These are phyloP conservation scores for Upupa epops DNA, from an alignment of 2,113 vertebrate species.

Conservation along the genomic window DNA sequence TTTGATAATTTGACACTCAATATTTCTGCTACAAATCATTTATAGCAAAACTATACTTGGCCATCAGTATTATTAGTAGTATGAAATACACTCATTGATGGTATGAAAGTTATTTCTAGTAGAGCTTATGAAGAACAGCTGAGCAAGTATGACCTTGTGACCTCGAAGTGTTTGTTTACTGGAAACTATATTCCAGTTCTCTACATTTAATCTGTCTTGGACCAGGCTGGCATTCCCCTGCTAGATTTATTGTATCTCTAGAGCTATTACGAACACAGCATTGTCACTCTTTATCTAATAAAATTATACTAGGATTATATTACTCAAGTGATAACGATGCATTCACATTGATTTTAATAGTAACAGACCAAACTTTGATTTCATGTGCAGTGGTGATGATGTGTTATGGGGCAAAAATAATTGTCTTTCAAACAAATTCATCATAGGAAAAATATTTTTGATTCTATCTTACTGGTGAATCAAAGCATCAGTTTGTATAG, in stretches of 20 bases:
- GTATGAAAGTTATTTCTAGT: conserved; percentile 66
- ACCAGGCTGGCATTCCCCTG: conserved; percentile 40
- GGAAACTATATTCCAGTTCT: conserved; percentile 64
- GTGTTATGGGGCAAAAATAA: not conserved
- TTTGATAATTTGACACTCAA: conserved; percentile 12
- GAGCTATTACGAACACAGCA: conserved; percentile 33
- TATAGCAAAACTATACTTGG: not conserved
- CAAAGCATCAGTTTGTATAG: not conserved
- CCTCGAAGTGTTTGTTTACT: conserved; percentile 66
- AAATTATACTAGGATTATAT: conserved; percentile 49
- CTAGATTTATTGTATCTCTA: conserved; percentile 47
- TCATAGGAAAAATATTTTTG: not conserved
- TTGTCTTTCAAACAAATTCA: not conserved
- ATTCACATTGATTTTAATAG: conserved; percentile 15
- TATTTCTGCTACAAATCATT: conserved; percentile 31
- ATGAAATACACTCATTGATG: conserved; percentile 44
- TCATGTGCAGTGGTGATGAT: not conserved
- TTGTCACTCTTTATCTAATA: conserved; percentile 58
- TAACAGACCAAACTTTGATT: conserved; percentile 4
- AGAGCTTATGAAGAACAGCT: conserved; percentile 63
- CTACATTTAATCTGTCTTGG: conserved; percentile 61
- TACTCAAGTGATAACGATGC: not conserved
- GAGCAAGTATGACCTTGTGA: conserved; percentile 51
- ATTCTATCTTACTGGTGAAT: not conserved
- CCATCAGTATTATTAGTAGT: conserved; percentile 33